phyloP scores from a whole-genome alignment of 2,888 invertebrate species.

The Pandemis corylana region DNA sequence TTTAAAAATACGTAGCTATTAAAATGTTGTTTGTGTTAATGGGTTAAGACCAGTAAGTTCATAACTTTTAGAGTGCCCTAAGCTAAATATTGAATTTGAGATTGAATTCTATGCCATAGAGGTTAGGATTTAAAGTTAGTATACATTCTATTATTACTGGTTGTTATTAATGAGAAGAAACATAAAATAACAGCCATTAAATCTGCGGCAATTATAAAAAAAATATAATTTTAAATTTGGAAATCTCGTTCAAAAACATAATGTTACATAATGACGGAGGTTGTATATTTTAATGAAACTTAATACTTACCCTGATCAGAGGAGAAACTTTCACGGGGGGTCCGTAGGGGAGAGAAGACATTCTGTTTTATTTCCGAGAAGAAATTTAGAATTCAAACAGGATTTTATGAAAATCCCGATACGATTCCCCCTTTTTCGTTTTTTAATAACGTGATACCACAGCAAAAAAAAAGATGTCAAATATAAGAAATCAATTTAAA shows the following conservation, averaged over 20 bases:
- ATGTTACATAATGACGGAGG: slow-evolving; percentile 65
- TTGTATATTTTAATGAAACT: slow-evolving; percentile 33
- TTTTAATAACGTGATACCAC: slow-evolving; percentile 28
- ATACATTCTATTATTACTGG: slow-evolving; percentile 26
- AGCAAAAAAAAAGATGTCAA: slow-evolving; percentile 23
- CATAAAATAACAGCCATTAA: slow-evolving; percentile 4
- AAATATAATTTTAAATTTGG: slow-evolving; percentile 43
- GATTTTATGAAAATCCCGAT: slow-evolving; percentile 61
- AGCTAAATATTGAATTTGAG: too few species aligned
- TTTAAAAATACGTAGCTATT: not conserved
- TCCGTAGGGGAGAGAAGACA: slow-evolving; percentile 80
- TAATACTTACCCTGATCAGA: slow-evolving; percentile 88
- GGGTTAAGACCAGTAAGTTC: too few species aligned
- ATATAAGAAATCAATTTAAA: not conserved
- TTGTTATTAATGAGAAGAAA: slow-evolving; percentile 4
- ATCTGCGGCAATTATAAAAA: slow-evolving; percentile 2
- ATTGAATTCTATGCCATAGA: not conserved
- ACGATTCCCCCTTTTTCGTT: slow-evolving; percentile 43
- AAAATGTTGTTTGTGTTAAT: too few species aligned
- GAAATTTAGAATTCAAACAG: slow-evolving; percentile 57
- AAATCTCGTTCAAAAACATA: slow-evolving; percentile 57
- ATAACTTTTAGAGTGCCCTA: too few species aligned
- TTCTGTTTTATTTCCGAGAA: slow-evolving; percentile 56
- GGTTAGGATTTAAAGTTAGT: slow-evolving; percentile 25
- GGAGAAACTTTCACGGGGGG: slow-evolving; percentile 93